Percentiles rank a stretch among this genome's conserved stretches.
Evolutionary conservation across 2,113 vertebrate species (phyloP).

Genomic region (Stegastes partitus): DNA sequence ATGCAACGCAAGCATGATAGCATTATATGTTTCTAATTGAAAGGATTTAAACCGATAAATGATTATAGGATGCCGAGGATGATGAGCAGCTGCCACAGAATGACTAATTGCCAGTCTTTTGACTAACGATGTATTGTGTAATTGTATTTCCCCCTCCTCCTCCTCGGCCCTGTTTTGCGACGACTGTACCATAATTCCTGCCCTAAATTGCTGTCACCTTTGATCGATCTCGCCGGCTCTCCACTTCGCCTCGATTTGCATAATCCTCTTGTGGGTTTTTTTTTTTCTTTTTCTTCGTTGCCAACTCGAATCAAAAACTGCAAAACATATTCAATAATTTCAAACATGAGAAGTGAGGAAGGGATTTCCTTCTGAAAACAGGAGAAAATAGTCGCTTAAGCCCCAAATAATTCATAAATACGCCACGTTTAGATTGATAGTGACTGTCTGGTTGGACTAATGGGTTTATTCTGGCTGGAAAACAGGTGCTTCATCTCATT

Average conservation of each 20-base stretch:
- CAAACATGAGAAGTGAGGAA: neutral
- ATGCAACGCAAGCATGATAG: constrained; percentile 51
- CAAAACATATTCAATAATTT: constrained; percentile 13
- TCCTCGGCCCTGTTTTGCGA: constrained; percentile 33
- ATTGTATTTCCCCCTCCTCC: constrained; percentile 39
- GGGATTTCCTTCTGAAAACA: neutral
- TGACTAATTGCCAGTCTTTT: constrained; percentile 47
- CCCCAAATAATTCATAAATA: too few species aligned
- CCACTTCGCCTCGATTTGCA: constrained; percentile 43
- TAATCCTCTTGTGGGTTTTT: constrained; percentile 37
- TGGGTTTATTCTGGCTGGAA: too few species aligned
- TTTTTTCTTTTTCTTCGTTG: neutral
- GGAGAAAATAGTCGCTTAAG: too few species aligned
- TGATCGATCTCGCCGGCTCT: constrained; percentile 61
- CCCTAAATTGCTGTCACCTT: constrained; percentile 69
- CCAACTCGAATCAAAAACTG: constrained; percentile 27
- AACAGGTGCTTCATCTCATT: too few species aligned
- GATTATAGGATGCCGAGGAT: constrained; percentile 2
- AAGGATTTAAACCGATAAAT: constrained; percentile 15
- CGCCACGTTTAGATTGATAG: too few species aligned
- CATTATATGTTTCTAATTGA: neutral
- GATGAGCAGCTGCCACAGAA: constrained; percentile 8
- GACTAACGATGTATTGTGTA: constrained; percentile 27
- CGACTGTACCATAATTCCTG: constrained; percentile 62
- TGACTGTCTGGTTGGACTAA: too few species aligned